Evolutionary conservation across 2,888 invertebrate species (phyloP), one percentile per base, ranked within the genome.

Genomic region (Cantharis rufa): DNA sequence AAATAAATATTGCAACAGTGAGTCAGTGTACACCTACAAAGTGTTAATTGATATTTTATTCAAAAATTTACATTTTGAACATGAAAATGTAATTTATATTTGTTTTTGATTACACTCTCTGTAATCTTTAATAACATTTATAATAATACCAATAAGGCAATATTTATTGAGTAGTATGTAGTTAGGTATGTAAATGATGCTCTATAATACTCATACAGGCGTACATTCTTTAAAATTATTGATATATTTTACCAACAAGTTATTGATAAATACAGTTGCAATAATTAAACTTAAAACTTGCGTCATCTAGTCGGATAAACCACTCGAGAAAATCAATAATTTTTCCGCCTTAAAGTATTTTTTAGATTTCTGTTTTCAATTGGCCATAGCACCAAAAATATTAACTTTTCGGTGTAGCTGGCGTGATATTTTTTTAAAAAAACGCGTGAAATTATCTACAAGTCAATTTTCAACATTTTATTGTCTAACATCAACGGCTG

Each of bases 11-110:
- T 66, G 24, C 64, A 24, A 21, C 13, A 16, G 64, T 66, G 64
- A 66, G 64, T 66, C 64, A 66, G n/a, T 48, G n/a, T 24, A 66
- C 64, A 24, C 64, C 64, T 66, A 66, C 64, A 66, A 66, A 66
- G n/a, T 10, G 3, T n/a, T 66, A 21, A 66, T 66, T 21, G 21
- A 66, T 66, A 66, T 21, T 66, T 66, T 66, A 66, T 66, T n/a
- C 64, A 66, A 66, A 9, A 66, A 66, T 66, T 66, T 66, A 66
- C 9, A 66, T 66, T n/a, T 66, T 66, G n/a, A 66, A 66, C 64
- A 21, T 66, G 64, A 24, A 66, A 66, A 66, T 24, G 21, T 18
- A 66, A 66, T 66, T 15, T 66, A 16, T 66, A n/a, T 66, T 21
- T 48, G n/a, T 3, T 48, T 48, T 48, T 48, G 48, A 48, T 48